Evolutionary conservation across 2,113 vertebrate species (phyloP), one percentile per base, ranked within the genome.

Genomic region (Caracal caracal): DNA sequence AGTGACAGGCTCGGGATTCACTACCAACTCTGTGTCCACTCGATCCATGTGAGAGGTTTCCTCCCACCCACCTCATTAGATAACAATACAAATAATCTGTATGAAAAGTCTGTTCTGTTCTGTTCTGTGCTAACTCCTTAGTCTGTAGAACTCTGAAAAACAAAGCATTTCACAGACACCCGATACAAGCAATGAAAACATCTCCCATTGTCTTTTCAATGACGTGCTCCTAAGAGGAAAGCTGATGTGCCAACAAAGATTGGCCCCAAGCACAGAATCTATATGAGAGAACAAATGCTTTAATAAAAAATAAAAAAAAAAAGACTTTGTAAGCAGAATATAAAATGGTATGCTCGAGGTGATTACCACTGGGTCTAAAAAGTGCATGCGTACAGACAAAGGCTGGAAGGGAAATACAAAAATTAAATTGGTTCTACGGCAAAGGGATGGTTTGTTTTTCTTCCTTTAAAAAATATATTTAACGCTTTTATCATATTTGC

Each of bases 261-360:
- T 49, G 61, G 88, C 66, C n/a, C 88, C 13, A 1, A 93, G 66
- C 68, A 82, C 66, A 82, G 95, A 28, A 75, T 96, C 92, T 56
- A 17, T 28, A 56, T 11, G 93, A 91, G 70, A 95, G 89, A 89
- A 95, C 68, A 94, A 95, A 85, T n/a, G 71, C 51, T 90, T 92
- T n/a, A 20, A 11, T 47, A 63, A 20, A 61, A 47, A 56, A n/a
- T n/a, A 80, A 33, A 76, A 40, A 87, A 28, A 28, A 49, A 40
- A 61, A 49, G 33, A 51, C 53, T 59, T 68, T 20, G 12, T 86
- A 96, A 93, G n/a, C 85, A 86, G 91, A 94, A 94, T 91, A 17
- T 82, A 56, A 90, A 90, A 87, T 89, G 71, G 35, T 19, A 15
- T 13, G 26, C 49, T 88, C 81, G 4, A 20, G 80, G 76, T 61